Evolutionary conservation across 2,888 invertebrate genomes (phyloP), one percentile per base, ranked within the genome.

Genomic region (Latrodectus hesperus): DNA sequence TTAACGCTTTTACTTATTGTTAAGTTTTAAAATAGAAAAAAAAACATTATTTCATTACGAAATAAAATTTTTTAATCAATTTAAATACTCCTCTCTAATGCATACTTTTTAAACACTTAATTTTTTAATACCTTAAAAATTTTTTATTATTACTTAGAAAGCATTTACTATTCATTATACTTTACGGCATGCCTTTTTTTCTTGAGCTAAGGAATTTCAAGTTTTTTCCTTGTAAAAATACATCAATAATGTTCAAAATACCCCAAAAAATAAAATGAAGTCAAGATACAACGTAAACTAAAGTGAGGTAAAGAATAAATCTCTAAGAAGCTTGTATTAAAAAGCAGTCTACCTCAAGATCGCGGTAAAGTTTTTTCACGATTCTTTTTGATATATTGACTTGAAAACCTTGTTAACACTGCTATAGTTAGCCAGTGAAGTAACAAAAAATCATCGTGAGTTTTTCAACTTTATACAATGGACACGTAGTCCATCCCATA

Each of bases 371-470:
- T 79, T 79, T 78, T 71, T 60, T 71, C 70, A 16, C 60, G 49
- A 38, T 52, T 60, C 60, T 71, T 70, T 71, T 71, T 79, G 70
- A 71, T 71, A 70, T 79, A 78, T 78, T 71, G 70, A 79, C 70
- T 78, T 71, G 55, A 60, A 79, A 71, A 70, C 52, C 55, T 71
- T 70, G 55, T 55, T 53, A 60, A 79, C 55, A 17, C 79, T 17
- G 9, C 6, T 22, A 55, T 38, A 70, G 55, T 79, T 71, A 38
- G 79, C 68, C 52, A 79, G n/a, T 26, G 26, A n/a, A 11, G 12
- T 12, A 53, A 55, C 49, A 71, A 79, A 75, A n/a, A 14, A 79
- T 52, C 51, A 53, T 11, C 51, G 8, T 76, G 38, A 76, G 55
- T 55, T 79, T 79, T 79, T 55, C n/a, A 52, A 71, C 55, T 79